Evolutionary conservation across 1,140 invertebrate genomes (phyloP).

Genomic region (Philopotamus ludificatus): DNA sequence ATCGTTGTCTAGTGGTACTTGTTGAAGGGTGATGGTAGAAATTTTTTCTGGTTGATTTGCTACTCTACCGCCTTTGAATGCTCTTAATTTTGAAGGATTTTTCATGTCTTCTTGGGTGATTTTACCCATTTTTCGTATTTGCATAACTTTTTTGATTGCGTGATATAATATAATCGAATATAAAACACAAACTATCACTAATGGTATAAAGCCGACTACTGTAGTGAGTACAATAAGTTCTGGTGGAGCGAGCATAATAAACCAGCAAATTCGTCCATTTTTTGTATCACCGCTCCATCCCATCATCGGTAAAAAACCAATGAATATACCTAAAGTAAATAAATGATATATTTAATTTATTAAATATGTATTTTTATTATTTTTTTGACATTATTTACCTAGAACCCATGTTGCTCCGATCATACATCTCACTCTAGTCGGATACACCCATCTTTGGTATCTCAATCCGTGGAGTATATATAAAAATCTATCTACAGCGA

Average conservation of each 20-base stretch:
- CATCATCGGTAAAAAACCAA: constrained; percentile 58
- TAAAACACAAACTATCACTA: constrained; percentile 53
- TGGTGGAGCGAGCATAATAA: constrained; percentile 54
- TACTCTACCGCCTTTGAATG: constrained; percentile 7
- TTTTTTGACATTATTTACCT: constrained; percentile 49
- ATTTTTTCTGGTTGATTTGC: neutral
- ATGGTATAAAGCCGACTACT: constrained; percentile 55
- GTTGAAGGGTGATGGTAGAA: constrained; percentile 12
- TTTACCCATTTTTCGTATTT: constrained; percentile 47
- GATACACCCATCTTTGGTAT: constrained; percentile 58
- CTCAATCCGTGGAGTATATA: constrained; percentile 60
- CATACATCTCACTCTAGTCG: constrained; percentile 53
- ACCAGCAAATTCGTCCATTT: constrained; percentile 53
- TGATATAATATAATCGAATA: constrained; percentile 52
- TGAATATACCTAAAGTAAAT: constrained; percentile 51
- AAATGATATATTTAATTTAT: too few species aligned
- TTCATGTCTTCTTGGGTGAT: constrained; percentile 29
- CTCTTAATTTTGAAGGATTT: constrained; percentile 12
- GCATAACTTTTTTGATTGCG: constrained; percentile 39
- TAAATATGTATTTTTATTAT: neutral
- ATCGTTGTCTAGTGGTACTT: neutral
- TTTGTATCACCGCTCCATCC: constrained; percentile 56
- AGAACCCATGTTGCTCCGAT: constrained; percentile 57
- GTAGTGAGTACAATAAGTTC: constrained; percentile 55
- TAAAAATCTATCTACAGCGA: constrained; percentile 59